Base-by-base conservation (phyloP, 2,113 vertebrate genomes). In the Elanoides forficatus region DNA sequence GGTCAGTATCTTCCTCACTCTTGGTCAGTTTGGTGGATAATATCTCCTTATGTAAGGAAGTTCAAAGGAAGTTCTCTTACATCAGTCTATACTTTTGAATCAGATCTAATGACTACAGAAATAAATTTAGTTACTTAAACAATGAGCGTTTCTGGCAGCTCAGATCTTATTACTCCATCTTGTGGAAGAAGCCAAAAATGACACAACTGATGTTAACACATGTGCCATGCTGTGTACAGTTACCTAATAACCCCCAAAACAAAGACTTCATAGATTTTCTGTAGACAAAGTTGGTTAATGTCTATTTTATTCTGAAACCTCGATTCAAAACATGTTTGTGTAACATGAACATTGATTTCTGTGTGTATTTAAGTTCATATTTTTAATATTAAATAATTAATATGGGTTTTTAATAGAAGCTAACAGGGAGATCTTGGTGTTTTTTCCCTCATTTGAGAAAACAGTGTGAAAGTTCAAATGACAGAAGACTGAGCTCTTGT, bases 121-220 rank as follows among this genome's bases (percentile, higher is more conserved):
- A 91, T 55, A 92, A 86, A 90, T 82, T n/a, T 29, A 25, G 40
- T 71, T 50, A 20, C 19, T 58, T 27, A 60, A 63, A 34, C 32
- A n/a, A 16, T 0, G 22, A 45, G 36, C 5, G 10, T 45, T 78
- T 79, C 40, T 86, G 70, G 47, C 42, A 74, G 82, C 56, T 79
- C 55, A 97, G 45, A 95, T 95, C 95, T 45, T 43, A 72, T 32
- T 91, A 80, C 98, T 67, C 98, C 98, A 98, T 98, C 98, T 98
- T 95, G 98, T 98, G 98, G 98, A 96, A 95, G 86, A 81, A 95
- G 48, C 48, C 47, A 58, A 88, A 92, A 98, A 97, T 2, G 7
- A 62, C 94, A 71, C 52, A 52, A 62, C 13, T 42, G 19, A 16
- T 63, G 21, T 67, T 62, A 48, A 70, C 56, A n/a, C 34, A 32